A percentile compares a stretch with the other conserved stretches of the same genome.
Conservation (phyloP, 2,797 vertebrate species). For the Leptoclinus maculatus region DNA sequence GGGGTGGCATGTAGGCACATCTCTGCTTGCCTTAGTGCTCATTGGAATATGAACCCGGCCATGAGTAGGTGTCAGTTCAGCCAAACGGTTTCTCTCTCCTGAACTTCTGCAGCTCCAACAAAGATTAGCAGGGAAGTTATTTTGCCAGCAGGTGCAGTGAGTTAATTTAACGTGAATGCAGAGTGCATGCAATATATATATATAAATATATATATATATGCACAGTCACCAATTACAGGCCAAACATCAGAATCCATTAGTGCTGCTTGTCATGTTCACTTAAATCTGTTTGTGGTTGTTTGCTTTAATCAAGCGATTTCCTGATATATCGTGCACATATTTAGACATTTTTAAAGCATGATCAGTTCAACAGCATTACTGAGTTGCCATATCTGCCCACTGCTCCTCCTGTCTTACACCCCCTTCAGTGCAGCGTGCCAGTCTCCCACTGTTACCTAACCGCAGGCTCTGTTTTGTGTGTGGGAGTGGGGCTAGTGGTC, state of each 20-base stretch:
- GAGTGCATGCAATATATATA: neutral
- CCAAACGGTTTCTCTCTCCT: conserved; percentile 41
- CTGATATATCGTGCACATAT: neutral
- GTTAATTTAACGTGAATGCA: neutral
- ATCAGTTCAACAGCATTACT: conserved; percentile 44
- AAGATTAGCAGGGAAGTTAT: conserved; percentile 19
- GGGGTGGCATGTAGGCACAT: conserved; percentile 81
- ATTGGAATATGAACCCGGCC: conserved; percentile 80
- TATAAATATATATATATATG: too few species aligned
- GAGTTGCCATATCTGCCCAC: conserved; percentile 71
- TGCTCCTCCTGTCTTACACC: conserved; percentile 74
- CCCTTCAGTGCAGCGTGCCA: conserved; percentile 69
- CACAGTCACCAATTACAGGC: neutral
- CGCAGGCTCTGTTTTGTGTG: conserved; percentile 70
- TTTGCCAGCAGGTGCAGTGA: neutral
- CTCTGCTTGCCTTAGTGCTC: conserved; percentile 75
- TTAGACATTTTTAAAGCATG: conserved; percentile 36
- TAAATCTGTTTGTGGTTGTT: neutral
- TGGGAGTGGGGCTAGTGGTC: conserved; percentile 80
- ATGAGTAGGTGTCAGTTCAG: conserved; percentile 78
- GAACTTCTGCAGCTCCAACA: conserved; percentile 36
- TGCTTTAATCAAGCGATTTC: neutral
- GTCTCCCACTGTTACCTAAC: conserved; percentile 80
- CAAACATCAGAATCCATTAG: neutral
- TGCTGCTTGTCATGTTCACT: neutral